Conservation (phyloP, 2,888 invertebrate genomes). For the Leptinotarsa haldemani region DNA sequence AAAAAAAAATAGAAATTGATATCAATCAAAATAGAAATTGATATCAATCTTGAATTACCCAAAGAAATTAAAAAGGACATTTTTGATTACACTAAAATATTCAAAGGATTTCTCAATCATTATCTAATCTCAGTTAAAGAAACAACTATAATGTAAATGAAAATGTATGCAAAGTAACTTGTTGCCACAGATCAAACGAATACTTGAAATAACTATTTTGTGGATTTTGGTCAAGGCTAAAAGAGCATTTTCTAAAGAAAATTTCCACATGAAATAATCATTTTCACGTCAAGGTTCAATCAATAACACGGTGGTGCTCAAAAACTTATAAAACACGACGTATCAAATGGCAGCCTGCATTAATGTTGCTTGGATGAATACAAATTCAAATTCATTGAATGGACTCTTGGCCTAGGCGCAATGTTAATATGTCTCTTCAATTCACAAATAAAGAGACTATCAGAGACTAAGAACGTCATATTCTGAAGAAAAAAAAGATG, state of each 20-base stretch:
- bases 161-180: too few species aligned
- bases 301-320: slow-evolving; percentile 13
- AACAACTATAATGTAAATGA: too few species aligned
- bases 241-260: not conserved
- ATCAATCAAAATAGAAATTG: too few species aligned
- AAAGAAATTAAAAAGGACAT: too few species aligned
- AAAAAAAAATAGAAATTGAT: too few species aligned
- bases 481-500: too few species aligned
- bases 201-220: not conserved
- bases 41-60: too few species aligned
- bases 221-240: slow-evolving; percentile 6
- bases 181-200: not conserved
- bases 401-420: not conserved
- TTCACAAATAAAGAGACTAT: too few species aligned
- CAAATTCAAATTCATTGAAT: not conserved
- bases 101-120: too few species aligned
- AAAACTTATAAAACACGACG: not conserved
- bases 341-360: slow-evolving; percentile 4
- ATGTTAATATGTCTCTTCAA: not conserved
- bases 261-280: slow-evolving; percentile 1
- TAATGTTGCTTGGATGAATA: not conserved
- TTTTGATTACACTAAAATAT: too few species aligned
- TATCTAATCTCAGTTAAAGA: too few species aligned
- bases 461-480: too few species aligned
- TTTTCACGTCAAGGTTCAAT: slow-evolving; percentile 10